phyloP scores from a whole-genome alignment of 2,888 invertebrate genomes.

The Cephus pulcher region DNA sequence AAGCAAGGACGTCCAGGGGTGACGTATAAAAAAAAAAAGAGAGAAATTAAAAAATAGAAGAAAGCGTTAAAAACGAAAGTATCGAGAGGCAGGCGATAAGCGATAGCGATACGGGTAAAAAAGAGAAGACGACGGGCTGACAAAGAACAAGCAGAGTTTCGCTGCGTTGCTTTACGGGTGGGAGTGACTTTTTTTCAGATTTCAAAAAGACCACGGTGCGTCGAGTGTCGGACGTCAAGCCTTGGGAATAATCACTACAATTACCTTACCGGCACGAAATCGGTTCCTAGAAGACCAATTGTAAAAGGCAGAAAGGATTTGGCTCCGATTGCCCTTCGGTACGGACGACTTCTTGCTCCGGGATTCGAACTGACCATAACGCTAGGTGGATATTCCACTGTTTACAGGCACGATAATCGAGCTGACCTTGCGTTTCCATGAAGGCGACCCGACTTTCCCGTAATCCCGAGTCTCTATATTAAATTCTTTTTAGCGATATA shows the following conservation, averaged over 20 bases:
- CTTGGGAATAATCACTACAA: slow-evolving; percentile 58
- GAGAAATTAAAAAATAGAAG: neutral
- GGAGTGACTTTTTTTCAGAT: slow-evolving; percentile 44
- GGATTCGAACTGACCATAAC: no score
- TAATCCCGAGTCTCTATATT: no score
- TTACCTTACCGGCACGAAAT: slow-evolving; percentile 56
- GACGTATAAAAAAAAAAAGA: neutral
- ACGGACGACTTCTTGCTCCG: no score
- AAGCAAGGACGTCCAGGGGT: no score
- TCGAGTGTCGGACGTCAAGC: slow-evolving; percentile 26
- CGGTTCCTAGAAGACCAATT: slow-evolving; percentile 44
- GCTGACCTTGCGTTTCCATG: no score
- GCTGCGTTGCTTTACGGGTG: slow-evolving; percentile 11
- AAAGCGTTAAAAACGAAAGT: slow-evolving; percentile 9
- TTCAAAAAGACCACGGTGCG: slow-evolving; percentile 36
- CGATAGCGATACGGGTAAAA: no score
- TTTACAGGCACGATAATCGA: no score
- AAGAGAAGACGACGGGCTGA: no score
- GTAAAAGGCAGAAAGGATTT: slow-evolving; percentile 39
- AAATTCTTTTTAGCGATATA: no score
- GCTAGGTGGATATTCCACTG: no score
- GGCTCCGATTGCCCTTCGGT: slow-evolving; percentile 16
- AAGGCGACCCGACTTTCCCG: no score
- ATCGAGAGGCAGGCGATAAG: slow-evolving; percentile 4
- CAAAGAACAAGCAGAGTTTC: slow-evolving; percentile 7